Base-by-base conservation (phyloP, 2,113 vertebrate genomes). In the Oryzias curvinotus region DNA sequence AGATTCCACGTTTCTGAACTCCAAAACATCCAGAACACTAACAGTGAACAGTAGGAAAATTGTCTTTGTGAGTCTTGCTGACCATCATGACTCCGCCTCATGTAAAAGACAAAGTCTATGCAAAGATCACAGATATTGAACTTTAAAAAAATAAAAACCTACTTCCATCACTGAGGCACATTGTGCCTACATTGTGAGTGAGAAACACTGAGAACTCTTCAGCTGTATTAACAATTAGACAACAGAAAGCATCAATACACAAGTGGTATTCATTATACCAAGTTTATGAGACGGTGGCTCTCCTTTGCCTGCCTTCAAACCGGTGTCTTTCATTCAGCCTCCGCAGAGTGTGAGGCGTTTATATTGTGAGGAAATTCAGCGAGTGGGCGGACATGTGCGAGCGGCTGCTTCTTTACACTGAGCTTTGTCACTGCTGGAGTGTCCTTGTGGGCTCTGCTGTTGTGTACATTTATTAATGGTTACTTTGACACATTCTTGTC, bases 401-500 rank as follows among this genome's bases (percentile, higher is more conserved):
- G 63, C 77, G 73, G 67, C 71, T 76, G 71, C 59, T 77, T 65
- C 75, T 73, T 58, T 53, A 61, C 57, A 62, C 59, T 45, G 42
- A 62, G 67, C 80, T 83, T 70, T 67, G 77, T 86, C 68, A 84
- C 55, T 47, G 76, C 52, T 77, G 13, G 52, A 73, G 71, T 57
- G 73, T 81, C 82, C 77, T 80, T 78, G 73, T 57, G 57, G 62
- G 72, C 57, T 49, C 52, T n/a, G 50, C 47, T 65, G 49, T 56
- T 68, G 68, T 52, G 79, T 58, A 53, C 50, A n/a, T n/a, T 45
- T 73, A 59, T 75, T 70, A 82, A 73, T 77, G 68, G 48, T 58
- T 61, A 77, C 80, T 83, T 73, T 75, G 81, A 81, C 78, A 75
- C 68, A 72, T 48, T 83, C 58, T 56, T 71, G 77, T 81, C 66